Evolutionary conservation across 2,797 vertebrate species (phyloP).

Genomic region (Ctenosaura bakeri): DNA sequence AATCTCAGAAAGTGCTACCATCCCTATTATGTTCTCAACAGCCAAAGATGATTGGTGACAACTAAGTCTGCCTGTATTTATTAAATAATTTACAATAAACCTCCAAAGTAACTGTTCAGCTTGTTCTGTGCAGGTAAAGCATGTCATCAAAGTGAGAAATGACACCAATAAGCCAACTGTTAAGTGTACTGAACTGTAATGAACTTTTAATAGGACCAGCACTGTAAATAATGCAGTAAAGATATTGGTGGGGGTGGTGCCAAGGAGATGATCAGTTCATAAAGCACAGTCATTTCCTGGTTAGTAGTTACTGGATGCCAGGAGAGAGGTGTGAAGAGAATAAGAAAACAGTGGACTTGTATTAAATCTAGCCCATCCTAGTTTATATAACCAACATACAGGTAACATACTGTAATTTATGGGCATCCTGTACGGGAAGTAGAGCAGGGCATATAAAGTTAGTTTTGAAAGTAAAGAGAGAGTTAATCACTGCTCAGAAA

Average conservation of each 20-base stretch:
- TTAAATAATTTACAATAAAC: not conserved
- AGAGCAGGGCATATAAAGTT: not conserved
- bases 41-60: not conserved
- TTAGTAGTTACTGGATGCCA: not conserved
- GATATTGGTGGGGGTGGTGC: not conserved
- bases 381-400: not conserved
- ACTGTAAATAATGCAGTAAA: not conserved
- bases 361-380: not conserved
- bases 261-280: not conserved
- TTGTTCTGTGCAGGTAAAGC: not conserved
- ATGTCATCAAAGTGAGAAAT: slow-evolving; percentile 2
- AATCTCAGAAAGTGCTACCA: not conserved
- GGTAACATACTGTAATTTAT: not conserved
- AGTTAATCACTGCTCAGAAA: too few species aligned
- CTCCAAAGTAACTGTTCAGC: not conserved
- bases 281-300: not conserved
- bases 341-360: not conserved
- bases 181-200: not conserved
- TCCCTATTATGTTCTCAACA: not conserved
- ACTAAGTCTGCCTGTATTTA: not conserved
- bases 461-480: not conserved
- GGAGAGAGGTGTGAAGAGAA: not conserved
- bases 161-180: not conserved
- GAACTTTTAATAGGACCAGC: not conserved
- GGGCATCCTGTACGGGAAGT: too few species aligned